phyloP scores from a whole-genome alignment of 2,888 invertebrate species.

The Drosophila neonasuta region DNA sequence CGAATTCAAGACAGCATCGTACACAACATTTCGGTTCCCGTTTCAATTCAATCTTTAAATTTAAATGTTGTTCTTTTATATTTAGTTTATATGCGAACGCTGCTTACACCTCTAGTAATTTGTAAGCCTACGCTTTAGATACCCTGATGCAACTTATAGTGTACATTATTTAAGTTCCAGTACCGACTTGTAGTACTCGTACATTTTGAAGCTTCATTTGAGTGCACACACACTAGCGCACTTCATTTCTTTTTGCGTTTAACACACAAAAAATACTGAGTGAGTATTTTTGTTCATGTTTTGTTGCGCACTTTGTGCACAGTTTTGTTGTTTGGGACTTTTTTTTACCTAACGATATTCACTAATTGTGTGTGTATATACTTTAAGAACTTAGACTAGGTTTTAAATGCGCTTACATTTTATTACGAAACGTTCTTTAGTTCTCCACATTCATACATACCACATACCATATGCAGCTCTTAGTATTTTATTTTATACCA shows the following conservation, averaged over 20 bases:
- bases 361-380: conserved; percentile 5
- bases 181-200: conserved; percentile 18
- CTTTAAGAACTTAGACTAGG: conserved; percentile 37
- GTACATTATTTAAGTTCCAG: conserved; percentile 27
- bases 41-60: conserved; percentile 54
- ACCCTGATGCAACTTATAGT: conserved; percentile 65
- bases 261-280: conserved; percentile 31
- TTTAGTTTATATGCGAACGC: conserved; percentile 14
- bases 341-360: not conserved
- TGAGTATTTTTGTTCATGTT: conserved; percentile 15
- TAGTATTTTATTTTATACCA: conserved; percentile 11
- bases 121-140: conserved; percentile 61
- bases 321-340: conserved; percentile 10
- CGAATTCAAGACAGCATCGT: conserved; percentile 55
- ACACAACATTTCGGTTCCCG: conserved; percentile 48
- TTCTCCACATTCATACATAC: conserved; percentile 2
- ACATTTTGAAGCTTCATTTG: conserved; percentile 14
- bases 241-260: not conserved
- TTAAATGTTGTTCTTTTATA: conserved; percentile 14
- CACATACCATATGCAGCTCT: not conserved
- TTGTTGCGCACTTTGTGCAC: conserved; percentile 38
- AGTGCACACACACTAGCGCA: not conserved
- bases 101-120: conserved; percentile 60
- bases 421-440: conserved; percentile 14
- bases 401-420: conserved; percentile 70